Percentiles rank a stretch among this genome's conserved stretches.
Conservation (phyloP, 2,797 vertebrate species). For the Gymnothorax reevesii region DNA sequence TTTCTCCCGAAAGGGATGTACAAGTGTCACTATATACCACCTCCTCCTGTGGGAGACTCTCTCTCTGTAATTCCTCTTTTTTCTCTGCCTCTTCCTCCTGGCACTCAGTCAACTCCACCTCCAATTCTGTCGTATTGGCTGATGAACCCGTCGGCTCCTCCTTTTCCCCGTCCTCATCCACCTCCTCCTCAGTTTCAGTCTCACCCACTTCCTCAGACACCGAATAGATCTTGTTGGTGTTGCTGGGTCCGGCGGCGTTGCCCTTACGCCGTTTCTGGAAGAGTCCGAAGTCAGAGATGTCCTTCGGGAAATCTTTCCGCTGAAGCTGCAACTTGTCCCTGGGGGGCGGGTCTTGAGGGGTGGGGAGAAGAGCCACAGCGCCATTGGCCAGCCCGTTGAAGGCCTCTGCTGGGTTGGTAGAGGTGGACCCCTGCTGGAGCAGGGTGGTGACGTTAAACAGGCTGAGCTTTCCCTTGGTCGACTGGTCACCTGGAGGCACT, state of each 20-base stretch:
- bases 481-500: slow-evolving; percentile 64
- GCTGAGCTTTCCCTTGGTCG: slow-evolving; percentile 80
- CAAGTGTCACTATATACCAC: slow-evolving; percentile 35
- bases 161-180: slow-evolving; percentile 43
- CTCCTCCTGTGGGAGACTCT: slow-evolving; percentile 34
- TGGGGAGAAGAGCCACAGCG: slow-evolving; percentile 58
- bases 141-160: not conserved
- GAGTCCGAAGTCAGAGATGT: slow-evolving; percentile 77
- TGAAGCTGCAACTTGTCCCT: slow-evolving; percentile 65
- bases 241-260: slow-evolving; percentile 60
- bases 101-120: slow-evolving; percentile 12
- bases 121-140: slow-evolving; percentile 11
- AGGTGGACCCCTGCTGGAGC: slow-evolving; percentile 78
- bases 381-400: slow-evolving; percentile 81
- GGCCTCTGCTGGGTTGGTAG: slow-evolving; percentile 71
- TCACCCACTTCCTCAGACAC: slow-evolving; percentile 86
- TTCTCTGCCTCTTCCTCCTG: slow-evolving; percentile 32
- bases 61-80: slow-evolving; percentile 24
- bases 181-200: slow-evolving; percentile 69
- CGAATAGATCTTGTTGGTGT: slow-evolving; percentile 80
- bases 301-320: slow-evolving; percentile 76
- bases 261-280: slow-evolving; percentile 80
- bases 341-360: slow-evolving; percentile 45
- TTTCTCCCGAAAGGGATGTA: slow-evolving; percentile 39
- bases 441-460: slow-evolving; percentile 84